phyloP scores from a whole-genome alignment of 2,888 invertebrate species.

The Ochlodes sylvanus region DNA sequence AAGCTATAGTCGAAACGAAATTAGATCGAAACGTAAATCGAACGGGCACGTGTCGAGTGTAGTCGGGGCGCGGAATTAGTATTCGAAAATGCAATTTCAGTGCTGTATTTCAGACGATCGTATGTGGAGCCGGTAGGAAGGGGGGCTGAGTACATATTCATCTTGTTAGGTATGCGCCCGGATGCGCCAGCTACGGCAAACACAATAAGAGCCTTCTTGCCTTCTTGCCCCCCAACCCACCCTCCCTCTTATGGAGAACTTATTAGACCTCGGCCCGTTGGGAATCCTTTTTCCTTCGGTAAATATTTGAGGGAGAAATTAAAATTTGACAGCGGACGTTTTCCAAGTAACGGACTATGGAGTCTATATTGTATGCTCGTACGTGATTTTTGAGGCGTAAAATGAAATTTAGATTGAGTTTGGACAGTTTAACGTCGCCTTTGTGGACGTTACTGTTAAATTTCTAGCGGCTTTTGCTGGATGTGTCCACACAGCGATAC shows the following conservation, averaged over 20 bases:
- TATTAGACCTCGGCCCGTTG: slow-evolving; percentile 83
- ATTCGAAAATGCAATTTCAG: slow-evolving; percentile 83
- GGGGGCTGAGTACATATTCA: slow-evolving; percentile 81
- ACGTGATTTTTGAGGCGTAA: slow-evolving; percentile 83
- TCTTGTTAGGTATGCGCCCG: slow-evolving; percentile 85
- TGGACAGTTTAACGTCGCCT: slow-evolving; percentile 66
- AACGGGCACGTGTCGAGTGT: slow-evolving; percentile 33
- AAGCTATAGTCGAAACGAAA: slow-evolving; percentile 34
- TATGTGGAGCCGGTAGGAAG: slow-evolving; percentile 63
- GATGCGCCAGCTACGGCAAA: slow-evolving; percentile 84
- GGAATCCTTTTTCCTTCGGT: slow-evolving; percentile 85
- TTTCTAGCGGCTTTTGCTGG: background rate
- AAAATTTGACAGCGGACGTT: slow-evolving; percentile 84
- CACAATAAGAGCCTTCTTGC: slow-evolving; percentile 79
- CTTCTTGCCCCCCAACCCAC: slow-evolving; percentile 57
- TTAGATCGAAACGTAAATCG: slow-evolving; percentile 39
- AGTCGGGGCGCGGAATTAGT: slow-evolving; percentile 72
- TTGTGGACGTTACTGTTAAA: slow-evolving; percentile 46
- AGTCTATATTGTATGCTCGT: slow-evolving; percentile 77
- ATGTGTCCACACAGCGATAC: background rate
- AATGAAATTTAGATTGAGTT: slow-evolving; percentile 84
- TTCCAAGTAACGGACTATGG: slow-evolving; percentile 61
- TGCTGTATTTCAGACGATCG: slow-evolving; percentile 67
- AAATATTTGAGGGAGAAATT: slow-evolving; percentile 85
- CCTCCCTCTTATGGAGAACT: slow-evolving; percentile 83